Evolutionary conservation across 2,888 invertebrate species (phyloP).

Genomic region (Pandemis heparana): DNA sequence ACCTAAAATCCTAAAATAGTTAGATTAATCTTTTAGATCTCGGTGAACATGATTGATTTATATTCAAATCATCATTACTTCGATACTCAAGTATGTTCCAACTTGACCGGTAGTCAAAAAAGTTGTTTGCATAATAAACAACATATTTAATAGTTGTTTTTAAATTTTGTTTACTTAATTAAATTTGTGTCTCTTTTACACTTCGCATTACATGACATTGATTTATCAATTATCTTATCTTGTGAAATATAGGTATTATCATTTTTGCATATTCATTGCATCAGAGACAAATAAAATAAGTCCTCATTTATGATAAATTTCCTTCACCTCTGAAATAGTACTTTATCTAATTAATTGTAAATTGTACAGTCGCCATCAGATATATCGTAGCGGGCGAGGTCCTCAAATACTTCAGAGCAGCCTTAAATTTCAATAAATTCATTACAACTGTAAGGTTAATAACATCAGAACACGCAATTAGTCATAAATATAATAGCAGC

Average conservation of each 20-base stretch:
- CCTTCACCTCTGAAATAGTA: neutral
- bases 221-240: slow-evolving; percentile 3
- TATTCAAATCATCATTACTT: neutral
- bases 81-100: neutral
- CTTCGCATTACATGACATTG: neutral
- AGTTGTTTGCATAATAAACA: neutral
- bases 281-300: neutral
- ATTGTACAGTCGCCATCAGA: too few species aligned
- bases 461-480: too few species aligned
- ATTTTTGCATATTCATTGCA: slow-evolving; percentile 10
- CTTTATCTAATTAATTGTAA: neutral
- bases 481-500: too few species aligned
- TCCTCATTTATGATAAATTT: neutral
- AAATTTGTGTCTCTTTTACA: neutral
- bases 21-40: neutral
- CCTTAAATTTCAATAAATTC: too few species aligned
- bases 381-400: too few species aligned
- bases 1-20: too few species aligned
- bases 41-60: too few species aligned
- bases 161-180: slow-evolving; percentile 3
- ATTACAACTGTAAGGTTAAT: too few species aligned
- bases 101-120: neutral
- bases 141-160: neutral
- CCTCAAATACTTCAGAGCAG: too few species aligned
- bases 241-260: slow-evolving; percentile 1